phyloP scores from a whole-genome alignment of 2,797 vertebrate genomes.

The Tadarida brasiliensis region DNA sequence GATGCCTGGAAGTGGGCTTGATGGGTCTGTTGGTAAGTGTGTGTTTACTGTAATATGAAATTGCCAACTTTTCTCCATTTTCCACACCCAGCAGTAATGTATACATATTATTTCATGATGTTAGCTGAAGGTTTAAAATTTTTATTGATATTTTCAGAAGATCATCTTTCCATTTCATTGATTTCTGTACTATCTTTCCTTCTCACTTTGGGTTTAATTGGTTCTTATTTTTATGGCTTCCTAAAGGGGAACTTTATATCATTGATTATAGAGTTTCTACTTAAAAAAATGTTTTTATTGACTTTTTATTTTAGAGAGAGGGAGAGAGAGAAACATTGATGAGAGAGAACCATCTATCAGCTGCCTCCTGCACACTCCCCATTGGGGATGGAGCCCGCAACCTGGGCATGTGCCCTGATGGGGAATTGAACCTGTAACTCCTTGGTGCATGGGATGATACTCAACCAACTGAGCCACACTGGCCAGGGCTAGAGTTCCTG shows the following conservation, averaged over 20 bases:
- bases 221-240: neutral
- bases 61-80: neutral
- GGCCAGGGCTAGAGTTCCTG: neutral
- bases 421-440: neutral
- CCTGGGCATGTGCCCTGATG: neutral
- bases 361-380: neutral
- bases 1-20: neutral
- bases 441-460: neutral
- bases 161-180: neutral
- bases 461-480: neutral
- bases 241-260: neutral
- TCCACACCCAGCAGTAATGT: neutral
- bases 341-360: neutral
- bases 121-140: neutral
- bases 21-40: neutral
- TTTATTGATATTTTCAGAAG: neutral
- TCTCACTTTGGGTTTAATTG: neutral
- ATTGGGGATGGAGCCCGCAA: no score
- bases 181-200: neutral
- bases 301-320: neutral
- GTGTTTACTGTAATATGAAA: slow-evolving; percentile 40
- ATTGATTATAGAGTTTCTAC: neutral
- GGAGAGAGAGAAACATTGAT: no score
- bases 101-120: neutral
- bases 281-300: neutral